Base-by-base conservation (phyloP, 2,797 vertebrate genomes). In the Danio tinwini region DNA sequence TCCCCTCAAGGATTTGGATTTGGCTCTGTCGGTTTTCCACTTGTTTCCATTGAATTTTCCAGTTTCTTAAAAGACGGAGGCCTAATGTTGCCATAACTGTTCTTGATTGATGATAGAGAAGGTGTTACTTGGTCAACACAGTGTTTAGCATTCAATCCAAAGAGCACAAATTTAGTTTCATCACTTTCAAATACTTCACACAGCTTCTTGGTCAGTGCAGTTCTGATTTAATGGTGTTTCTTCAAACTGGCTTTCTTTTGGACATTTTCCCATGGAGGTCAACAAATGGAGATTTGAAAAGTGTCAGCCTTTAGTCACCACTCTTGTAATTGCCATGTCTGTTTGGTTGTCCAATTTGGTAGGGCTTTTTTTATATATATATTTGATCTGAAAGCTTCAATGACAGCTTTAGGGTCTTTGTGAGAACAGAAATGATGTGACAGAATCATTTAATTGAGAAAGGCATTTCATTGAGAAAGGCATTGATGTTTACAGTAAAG, bases 181-280 rank as follows among this genome's bases (percentile, higher is more conserved):
- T 56, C 19, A 45, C 44, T n/a, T 61, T 69, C 37, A 50, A 58
- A 67, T 61, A 44, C 8, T 47, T 69, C 29, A 42, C n/a, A 70
- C 17, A 44, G n/a, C 29, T 69, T 49, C 40, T 76, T 56, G 63
- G n/a, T 55, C 39, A 67, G 21, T 49, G 16, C 10, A 59, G 42
- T 6, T 14, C 29, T 47, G 21, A 49, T 56, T 50, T 47, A 47
- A 49, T 37, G 61, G 40, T 2, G 5, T 65, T 37, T 76, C 50
- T 76, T 39, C 44, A 29, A 76, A 47, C 37, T 65, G 74, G 10
- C 63, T 56, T 17, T 49, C 52, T 68, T 49, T 68, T 17, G 14
- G 42, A 6, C 63, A 68, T 19, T 68, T 58, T 77, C 50, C 49
- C 16, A 59, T 45, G 58, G 40, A 68, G 21, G 44, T 16, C 19